Evolutionary conservation across 2,797 vertebrate species (phyloP), one percentile per base, ranked within the genome.

Genomic region (Acrossocheilus wenchowensis): DNA sequence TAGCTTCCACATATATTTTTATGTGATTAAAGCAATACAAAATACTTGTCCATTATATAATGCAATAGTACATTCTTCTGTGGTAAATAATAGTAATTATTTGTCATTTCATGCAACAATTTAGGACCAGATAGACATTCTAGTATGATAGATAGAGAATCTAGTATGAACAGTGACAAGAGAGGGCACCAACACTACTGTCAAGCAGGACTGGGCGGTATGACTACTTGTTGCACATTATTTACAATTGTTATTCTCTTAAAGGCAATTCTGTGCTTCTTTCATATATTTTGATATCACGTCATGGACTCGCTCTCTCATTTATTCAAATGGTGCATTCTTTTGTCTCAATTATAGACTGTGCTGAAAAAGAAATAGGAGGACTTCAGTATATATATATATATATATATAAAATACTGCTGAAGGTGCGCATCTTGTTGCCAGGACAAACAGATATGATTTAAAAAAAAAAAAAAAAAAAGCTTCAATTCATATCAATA

Each of bases 181-280:
- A 64, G 41, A 83, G 23, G 36, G 26, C 11, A 48, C 0, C 9
- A 36, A 62, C 43, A 84, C 26, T 41, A 30, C 45, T 69, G 73
- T 69, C 34, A 69, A 36, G 23, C 39, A 74, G 72, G 73, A 75
- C 43, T 84, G 82, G 82, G 60, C 26, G 62, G 82, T 77, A 84
- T 84, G 82, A 84, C 72, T 14, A 60, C 30, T 71, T 41, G 30
- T 50, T 54, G 5, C 30, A 43, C 14, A 43, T 41, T n/a, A 72
- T 72, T 62, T 68, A 9, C 1, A 19, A 36, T 0, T 19, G 12
- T 19, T 66, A 34, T 34, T 17, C 6, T 34, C 62, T 34, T 60
- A 60, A 60, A 2, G 14, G 36, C 6, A 26, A 34, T 36, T 10
- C 48, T 14, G 73, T 1, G 5, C 39, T 72, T 14, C 9, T 11